These are phyloP conservation scores for Ptiloglossa arizonensis DNA, from an alignment of 1,140 invertebrate genomes.

Conservation along the genomic window DNA sequence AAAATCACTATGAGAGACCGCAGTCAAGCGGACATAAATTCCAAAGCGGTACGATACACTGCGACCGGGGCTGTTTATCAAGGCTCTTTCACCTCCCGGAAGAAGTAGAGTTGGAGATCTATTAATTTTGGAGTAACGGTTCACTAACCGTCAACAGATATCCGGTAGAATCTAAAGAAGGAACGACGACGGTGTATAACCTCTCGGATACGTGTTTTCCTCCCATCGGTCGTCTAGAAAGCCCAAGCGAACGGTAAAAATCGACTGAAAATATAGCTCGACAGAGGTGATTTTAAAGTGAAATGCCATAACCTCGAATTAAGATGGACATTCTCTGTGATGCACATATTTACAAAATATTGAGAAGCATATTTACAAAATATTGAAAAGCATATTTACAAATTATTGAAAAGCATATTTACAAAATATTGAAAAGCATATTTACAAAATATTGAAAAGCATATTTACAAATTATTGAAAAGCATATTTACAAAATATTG, in stretches of 20 bases:
- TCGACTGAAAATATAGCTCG: constrained; percentile 37
- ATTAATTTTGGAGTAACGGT: constrained; percentile 69
- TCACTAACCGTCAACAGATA: constrained; percentile 61
- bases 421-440: no score
- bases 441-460: no score
- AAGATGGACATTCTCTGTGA: constrained; percentile 40
- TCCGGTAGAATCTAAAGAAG: constrained; percentile 47
- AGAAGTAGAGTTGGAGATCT: constrained; percentile 56
- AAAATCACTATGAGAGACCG: constrained; percentile 66
- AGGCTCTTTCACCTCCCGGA: constrained; percentile 58
- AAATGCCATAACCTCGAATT: no score
- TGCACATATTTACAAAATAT: no score
- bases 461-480: no score
- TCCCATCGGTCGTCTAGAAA: constrained; percentile 3
- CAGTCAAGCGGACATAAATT: constrained; percentile 70
- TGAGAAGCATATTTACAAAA: no score
- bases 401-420: no score
- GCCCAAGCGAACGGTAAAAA: background rate
- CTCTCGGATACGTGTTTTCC: constrained; percentile 30
- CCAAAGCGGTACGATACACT: constrained; percentile 63
- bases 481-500: no score
- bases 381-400: no score
- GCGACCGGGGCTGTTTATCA: constrained; percentile 68
- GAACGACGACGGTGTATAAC: constrained; percentile 22
- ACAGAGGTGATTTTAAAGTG: constrained; percentile 32